A percentile compares a stretch with the other conserved stretches of the same genome.
Conservation (phyloP, 2,888 invertebrate genomes). For the Megamerina dolium region DNA sequence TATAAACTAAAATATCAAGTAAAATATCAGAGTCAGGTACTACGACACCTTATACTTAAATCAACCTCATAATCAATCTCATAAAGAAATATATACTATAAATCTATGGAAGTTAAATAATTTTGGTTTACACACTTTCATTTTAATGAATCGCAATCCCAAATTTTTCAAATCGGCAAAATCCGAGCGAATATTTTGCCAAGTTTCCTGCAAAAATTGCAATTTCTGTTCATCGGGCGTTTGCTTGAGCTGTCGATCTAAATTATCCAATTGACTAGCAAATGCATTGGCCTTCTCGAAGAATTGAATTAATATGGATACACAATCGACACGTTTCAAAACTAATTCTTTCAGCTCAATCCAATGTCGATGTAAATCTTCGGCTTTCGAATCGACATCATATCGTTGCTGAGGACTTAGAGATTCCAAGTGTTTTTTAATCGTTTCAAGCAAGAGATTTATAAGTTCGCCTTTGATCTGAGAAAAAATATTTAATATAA, state of each 20-base stretch:
- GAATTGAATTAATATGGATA: slow-evolving; percentile 65
- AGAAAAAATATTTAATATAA: not conserved
- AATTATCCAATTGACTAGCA: slow-evolving; percentile 58
- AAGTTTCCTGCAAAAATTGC: slow-evolving; percentile 48
- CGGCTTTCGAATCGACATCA: slow-evolving; percentile 60
- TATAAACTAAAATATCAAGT: no score
- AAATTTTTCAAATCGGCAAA: slow-evolving; percentile 62
- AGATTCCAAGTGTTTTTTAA: slow-evolving; percentile 58
- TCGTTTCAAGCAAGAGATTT: slow-evolving; percentile 58
- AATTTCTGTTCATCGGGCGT: slow-evolving; percentile 56
- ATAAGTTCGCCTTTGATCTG: slow-evolving; percentile 64
- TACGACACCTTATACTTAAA: no score
- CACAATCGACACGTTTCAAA: slow-evolving; percentile 60
- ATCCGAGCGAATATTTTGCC: slow-evolving; percentile 58
- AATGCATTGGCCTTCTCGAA: slow-evolving; percentile 64
- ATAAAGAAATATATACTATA: no score
- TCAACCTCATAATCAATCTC: no score
- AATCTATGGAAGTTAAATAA: no score
- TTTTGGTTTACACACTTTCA: slow-evolving; percentile 49
- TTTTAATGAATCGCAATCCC: slow-evolving; percentile 60
- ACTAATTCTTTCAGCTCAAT: slow-evolving; percentile 56
- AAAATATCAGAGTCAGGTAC: no score
- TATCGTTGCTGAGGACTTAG: slow-evolving; percentile 60
- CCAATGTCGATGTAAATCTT: slow-evolving; percentile 60
- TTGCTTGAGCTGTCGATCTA: slow-evolving; percentile 57